Evolutionary conservation across 2,797 vertebrate species (phyloP), one percentile per base, ranked within the genome.

Genomic region (Muraenolepis orangiensis): DNA sequence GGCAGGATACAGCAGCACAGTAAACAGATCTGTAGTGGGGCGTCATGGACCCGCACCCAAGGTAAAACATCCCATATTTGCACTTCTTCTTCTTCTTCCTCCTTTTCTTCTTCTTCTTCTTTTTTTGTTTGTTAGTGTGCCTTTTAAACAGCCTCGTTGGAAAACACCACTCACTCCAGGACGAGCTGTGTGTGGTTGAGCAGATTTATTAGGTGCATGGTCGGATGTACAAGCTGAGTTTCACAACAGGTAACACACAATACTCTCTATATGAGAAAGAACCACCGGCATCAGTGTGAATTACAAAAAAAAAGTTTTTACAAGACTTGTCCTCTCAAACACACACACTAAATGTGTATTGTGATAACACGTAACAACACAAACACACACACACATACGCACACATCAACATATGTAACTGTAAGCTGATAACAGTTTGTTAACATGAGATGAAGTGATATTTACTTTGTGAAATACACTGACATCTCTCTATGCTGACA

Each of bases 181-280:
- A 42, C 82, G 11, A 13, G 11, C 32, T 73, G 3, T 80, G 38
- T 36, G 86, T 85, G 74, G 77, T 86, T 76, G 84, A 84, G 93
- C 91, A 92, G 91, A 88, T 94, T 94, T 93, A 94, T 93, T 94
- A 81, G 81, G 79, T 93, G 94, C 87, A 92, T 92, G 93, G 92
- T 87, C 92, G 91, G 94, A 95, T 94, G 90, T 94, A 94, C 94
- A 94, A 91, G 93, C 92, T 93, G 94, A 92, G 92, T 87, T 86
- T 82, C 92, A 95, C 93, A 90, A 94, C 94, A 94, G 83, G 86
- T 89, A 91, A 93, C 86, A 93, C 91, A 94, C 91, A 91, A 89
- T 92, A 88, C 87, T 91, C 80, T 81, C 85, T 92, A 91, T 91
- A 87, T 74, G 82, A n/a, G 85, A 88, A 88, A 38, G 80, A 88